These are phyloP conservation scores for Phrynosoma blainvillii DNA, from an alignment of 2,113 vertebrate species.

Conservation along the genomic window DNA sequence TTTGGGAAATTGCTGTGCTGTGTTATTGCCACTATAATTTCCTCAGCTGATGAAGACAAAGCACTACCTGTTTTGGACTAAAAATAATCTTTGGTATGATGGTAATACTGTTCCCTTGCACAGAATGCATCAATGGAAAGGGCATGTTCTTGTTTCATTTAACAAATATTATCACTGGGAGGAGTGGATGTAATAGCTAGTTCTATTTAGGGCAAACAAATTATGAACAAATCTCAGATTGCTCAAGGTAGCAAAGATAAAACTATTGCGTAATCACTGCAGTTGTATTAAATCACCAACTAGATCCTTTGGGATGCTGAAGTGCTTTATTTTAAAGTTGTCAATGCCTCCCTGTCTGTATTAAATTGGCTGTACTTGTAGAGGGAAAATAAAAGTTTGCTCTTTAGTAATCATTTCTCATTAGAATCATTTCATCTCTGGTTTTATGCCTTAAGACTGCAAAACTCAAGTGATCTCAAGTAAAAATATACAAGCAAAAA, in stretches of 20 bases:
- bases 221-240: conserved; percentile 12
- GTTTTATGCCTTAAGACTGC: neutral
- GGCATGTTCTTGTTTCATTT: conserved; percentile 22
- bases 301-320: neutral
- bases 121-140: neutral
- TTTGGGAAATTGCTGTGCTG: neutral
- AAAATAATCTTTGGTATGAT: neutral
- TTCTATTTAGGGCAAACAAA: conserved; percentile 20
- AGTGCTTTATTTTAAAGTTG: neutral
- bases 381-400: neutral
- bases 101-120: conserved; percentile 6
- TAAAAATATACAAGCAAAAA: neutral
- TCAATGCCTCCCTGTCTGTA: neutral
- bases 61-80: neutral
- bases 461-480: neutral
- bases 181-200: neutral
- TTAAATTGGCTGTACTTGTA: neutral
- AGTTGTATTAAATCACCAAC: neutral
- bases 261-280: neutral
- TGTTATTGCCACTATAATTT: neutral
- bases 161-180: neutral
- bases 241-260: conserved; percentile 15
- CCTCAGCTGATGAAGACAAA: neutral
- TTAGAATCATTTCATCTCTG: neutral
- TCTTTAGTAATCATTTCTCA: neutral